Conservation (phyloP, 2,888 invertebrate genomes). For the Melipona bicolor region DNA sequence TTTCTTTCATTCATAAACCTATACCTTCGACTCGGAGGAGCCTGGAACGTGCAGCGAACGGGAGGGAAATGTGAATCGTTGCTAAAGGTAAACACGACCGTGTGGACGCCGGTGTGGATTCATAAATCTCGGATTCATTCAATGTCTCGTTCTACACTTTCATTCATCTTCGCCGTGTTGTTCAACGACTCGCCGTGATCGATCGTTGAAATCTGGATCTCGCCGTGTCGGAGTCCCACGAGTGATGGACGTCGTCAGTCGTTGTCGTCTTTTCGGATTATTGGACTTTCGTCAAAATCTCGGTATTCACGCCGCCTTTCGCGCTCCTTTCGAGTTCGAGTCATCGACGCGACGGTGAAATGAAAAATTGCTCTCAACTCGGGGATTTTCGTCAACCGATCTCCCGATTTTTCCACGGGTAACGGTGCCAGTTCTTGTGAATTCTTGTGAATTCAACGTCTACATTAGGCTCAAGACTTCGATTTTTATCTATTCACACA, state of each 20-base stretch:
- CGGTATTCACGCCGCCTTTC: neutral
- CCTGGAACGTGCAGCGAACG: conserved; percentile 27
- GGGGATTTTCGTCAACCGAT: no score
- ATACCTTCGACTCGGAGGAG: conserved; percentile 17
- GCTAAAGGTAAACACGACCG: conserved; percentile 48
- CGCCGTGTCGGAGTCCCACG: neutral
- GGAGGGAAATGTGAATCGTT: conserved; percentile 44
- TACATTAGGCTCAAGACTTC: no score
- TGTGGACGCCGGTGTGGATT: conserved; percentile 29
- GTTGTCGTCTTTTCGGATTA: conserved; percentile 36
- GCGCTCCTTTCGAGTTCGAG: neutral
- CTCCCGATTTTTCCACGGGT: no score
- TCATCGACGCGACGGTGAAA: no score
- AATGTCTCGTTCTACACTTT: conserved; percentile 22
- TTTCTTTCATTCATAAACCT: conserved; percentile 21
- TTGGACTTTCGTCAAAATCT: neutral
- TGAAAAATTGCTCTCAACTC: no score
- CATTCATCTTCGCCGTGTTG: conserved; percentile 50
- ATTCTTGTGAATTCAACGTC: no score
- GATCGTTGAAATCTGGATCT: conserved; percentile 30
- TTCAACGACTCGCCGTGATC: conserved; percentile 21
- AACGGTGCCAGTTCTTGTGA: no score
- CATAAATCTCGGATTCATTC: conserved; percentile 60
- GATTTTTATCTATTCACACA: neutral
- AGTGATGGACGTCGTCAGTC: neutral